phyloP scores from a whole-genome alignment of 2,113 vertebrate species.

The Gavialis gangeticus region DNA sequence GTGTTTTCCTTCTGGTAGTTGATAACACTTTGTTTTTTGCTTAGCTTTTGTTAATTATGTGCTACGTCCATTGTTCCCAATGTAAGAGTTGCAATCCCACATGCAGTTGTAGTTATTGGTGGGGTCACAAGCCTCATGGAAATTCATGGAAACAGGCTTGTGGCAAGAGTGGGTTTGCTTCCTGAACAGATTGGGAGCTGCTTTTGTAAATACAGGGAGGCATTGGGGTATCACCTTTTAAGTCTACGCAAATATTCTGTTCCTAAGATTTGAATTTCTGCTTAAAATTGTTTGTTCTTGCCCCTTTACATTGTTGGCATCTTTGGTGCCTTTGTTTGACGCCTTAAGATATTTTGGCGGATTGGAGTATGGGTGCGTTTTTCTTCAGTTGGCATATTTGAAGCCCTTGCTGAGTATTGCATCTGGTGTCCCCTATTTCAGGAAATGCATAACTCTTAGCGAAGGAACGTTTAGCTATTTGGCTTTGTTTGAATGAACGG shows the following conservation, averaged over 20 bases:
- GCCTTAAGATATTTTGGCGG: conserved; percentile 28
- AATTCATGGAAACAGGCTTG: too few species aligned
- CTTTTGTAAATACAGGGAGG: too few species aligned
- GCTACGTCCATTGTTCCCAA: too few species aligned
- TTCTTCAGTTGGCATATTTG: conserved; percentile 19
- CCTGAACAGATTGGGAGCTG: too few species aligned
- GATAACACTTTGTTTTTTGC: too few species aligned
- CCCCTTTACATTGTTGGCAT: not conserved
- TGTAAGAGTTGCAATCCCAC: not conserved
- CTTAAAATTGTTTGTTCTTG: not conserved
- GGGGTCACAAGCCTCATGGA: too few species aligned
- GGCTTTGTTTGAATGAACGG: conserved; percentile 29
- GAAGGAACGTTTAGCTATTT: conserved; percentile 38
- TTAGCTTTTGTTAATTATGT: too few species aligned
- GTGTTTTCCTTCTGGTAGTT: too few species aligned
- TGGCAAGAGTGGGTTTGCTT: too few species aligned
- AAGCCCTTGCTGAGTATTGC: conserved; percentile 31
- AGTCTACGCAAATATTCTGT: not conserved
- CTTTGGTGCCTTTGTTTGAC: conserved; percentile 3
- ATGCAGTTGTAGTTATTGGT: not conserved
- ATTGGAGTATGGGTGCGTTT: not conserved
- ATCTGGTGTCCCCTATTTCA: conserved; percentile 23
- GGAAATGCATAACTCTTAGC: conserved; percentile 29
- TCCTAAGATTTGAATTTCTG: not conserved
- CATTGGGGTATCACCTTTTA: too few species aligned